These are phyloP conservation scores for Okapia johnstoni DNA, from an alignment of 2,113 vertebrate species.

Conservation along the genomic window DNA sequence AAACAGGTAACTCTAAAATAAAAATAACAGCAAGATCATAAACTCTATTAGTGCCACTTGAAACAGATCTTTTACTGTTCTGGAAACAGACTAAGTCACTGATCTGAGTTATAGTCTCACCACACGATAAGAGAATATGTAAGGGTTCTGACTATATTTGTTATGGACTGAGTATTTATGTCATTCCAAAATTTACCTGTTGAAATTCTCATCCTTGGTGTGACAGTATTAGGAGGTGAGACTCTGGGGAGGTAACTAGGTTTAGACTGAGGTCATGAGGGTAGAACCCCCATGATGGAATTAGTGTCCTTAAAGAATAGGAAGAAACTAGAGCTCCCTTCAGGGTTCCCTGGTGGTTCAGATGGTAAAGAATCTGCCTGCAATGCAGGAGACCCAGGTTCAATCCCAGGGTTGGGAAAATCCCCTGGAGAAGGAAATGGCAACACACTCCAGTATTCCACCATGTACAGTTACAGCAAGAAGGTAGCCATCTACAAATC, in stretches of 20 bases:
- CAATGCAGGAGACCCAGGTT: neutral
- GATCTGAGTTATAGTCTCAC: neutral
- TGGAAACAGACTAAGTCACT: constrained; percentile 1
- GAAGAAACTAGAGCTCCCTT: neutral
- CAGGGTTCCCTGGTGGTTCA: neutral
- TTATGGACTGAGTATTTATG: neutral
- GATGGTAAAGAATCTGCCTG: neutral
- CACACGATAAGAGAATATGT: neutral
- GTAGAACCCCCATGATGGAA: neutral
- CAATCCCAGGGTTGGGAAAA: neutral
- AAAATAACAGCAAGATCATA: neutral
- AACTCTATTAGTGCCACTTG: neutral
- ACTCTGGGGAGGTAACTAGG: neutral
- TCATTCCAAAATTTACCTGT: neutral
- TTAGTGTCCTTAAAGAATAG: neutral
- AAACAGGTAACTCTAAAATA: neutral
- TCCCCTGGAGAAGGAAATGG: neutral
- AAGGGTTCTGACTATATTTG: neutral
- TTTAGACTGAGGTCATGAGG: neutral
- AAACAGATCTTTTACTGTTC: neutral
- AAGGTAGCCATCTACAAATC: neutral
- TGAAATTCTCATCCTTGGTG: neutral
- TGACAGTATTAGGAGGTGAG: neutral
- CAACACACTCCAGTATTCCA: neutral
- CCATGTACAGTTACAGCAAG: neutral